phyloP scores from a whole-genome alignment of 2,888 invertebrate species.

The Caenorhabditis wallacei region DNA sequence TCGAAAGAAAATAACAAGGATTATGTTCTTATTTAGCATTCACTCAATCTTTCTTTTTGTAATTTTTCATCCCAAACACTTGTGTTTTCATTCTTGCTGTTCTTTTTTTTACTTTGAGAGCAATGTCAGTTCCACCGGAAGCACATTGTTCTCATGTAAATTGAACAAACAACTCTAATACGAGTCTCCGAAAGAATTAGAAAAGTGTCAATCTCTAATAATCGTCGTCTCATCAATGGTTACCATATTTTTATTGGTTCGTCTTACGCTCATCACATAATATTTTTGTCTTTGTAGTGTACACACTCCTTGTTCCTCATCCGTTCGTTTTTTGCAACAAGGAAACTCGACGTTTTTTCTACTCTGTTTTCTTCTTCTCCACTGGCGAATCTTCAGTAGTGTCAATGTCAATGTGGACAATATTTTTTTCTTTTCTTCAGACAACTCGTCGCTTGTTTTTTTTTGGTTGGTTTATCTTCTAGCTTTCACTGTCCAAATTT shows the following conservation, averaged over 20 bases:
- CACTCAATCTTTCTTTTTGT: neutral
- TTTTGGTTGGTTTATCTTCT: neutral
- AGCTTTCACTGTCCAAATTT: neutral
- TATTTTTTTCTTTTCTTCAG: constrained; percentile 16
- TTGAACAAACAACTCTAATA: too few relatives aligned
- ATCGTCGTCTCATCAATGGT: too few relatives aligned
- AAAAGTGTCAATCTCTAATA: too few relatives aligned
- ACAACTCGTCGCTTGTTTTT: neutral
- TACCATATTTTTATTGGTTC: too few relatives aligned
- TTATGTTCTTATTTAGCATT: neutral
- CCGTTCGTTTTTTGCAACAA: constrained; percentile 14
- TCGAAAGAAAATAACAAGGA: too few relatives aligned
- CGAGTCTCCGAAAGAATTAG: too few relatives aligned
- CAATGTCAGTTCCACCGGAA: too few relatives aligned
- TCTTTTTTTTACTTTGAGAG: neutral
- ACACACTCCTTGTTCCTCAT: neutral
- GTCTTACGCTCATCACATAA: too few relatives aligned
- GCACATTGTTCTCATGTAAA: too few relatives aligned
- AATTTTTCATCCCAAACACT: neutral
- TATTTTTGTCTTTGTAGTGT: too few relatives aligned
- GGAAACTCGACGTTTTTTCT: neutral
- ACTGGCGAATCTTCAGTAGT: neutral
- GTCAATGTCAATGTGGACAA: constrained; percentile 46
- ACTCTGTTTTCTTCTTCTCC: constrained; percentile 7
- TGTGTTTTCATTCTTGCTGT: neutral